phyloP scores from a whole-genome alignment of 2,888 invertebrate genomes.

The Lacanobia wlatinum region DNA sequence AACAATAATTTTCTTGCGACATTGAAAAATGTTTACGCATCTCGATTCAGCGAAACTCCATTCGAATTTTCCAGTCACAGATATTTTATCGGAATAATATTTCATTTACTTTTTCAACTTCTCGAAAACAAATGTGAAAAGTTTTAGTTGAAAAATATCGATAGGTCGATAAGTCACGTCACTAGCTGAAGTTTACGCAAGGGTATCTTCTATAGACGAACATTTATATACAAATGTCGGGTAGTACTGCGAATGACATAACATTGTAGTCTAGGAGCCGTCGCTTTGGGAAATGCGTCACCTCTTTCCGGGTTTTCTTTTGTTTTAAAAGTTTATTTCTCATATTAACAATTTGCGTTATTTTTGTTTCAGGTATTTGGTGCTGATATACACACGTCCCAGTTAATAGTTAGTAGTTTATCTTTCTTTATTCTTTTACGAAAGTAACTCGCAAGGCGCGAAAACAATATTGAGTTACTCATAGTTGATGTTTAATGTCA shows the following conservation, averaged over 20 bases:
- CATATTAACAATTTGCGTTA: not conserved
- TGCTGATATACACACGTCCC: not conserved
- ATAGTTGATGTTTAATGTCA: not conserved
- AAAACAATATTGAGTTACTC: not conserved
- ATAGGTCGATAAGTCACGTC: slow-evolving; percentile 51
- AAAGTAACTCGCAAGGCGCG: not conserved
- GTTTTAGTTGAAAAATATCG: slow-evolving; percentile 54
- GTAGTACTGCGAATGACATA: slow-evolving; percentile 73
- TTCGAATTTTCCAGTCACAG: slow-evolving; percentile 27
- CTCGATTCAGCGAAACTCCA: slow-evolving; percentile 31
- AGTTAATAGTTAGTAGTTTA: slow-evolving; percentile 1
- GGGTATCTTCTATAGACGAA: slow-evolving; percentile 62
- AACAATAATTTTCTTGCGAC: slow-evolving; percentile 34
- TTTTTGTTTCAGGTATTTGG: slow-evolving; percentile 42
- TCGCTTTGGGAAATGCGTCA: slow-evolving; percentile 31
- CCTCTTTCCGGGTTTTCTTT: slow-evolving; percentile 10
- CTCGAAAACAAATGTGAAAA: slow-evolving; percentile 53
- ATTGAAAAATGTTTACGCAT: slow-evolving; percentile 35
- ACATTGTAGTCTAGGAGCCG: slow-evolving; percentile 61
- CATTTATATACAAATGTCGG: slow-evolving; percentile 74
- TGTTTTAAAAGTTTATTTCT: slow-evolving; percentile 9
- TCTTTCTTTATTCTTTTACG: not conserved
- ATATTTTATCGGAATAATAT: slow-evolving; percentile 44
- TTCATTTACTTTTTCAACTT: slow-evolving; percentile 41
- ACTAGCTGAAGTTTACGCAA: slow-evolving; percentile 63